phyloP scores from a whole-genome alignment of 2,888 invertebrate species.

The Sesamia inferens region DNA sequence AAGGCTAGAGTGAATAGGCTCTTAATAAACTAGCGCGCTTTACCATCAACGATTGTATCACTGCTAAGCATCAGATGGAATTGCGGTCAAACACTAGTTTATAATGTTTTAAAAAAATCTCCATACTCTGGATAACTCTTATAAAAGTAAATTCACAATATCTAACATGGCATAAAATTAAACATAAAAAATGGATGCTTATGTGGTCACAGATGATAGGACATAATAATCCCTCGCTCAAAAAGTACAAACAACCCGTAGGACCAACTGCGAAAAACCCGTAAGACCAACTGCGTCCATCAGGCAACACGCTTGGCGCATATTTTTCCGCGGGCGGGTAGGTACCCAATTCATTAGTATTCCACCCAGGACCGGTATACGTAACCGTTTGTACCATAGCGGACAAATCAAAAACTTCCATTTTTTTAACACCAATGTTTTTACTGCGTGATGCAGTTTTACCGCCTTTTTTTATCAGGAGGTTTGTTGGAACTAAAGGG shows the following conservation, averaged over 20 bases:
- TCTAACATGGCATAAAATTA: background rate
- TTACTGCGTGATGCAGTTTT: constrained; percentile 54
- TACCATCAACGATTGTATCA: too few relatives aligned
- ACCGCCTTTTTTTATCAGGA: constrained; percentile 45
- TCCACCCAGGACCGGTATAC: constrained; percentile 64
- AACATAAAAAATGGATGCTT: constrained; percentile 1
- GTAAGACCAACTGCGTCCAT: constrained; percentile 48
- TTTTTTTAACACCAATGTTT: constrained; percentile 43
- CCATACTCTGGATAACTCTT: background rate
- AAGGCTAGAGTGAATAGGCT: too few relatives aligned
- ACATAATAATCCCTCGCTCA: background rate
- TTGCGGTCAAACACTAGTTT: too few relatives aligned
- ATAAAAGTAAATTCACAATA: background rate
- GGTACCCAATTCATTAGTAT: constrained; percentile 78
- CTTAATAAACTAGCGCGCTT: too few relatives aligned
- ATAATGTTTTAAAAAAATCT: too few relatives aligned
- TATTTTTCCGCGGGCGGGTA: constrained; percentile 61
- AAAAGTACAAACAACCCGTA: constrained; percentile 15
- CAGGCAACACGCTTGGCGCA: constrained; percentile 53
- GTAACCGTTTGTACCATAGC: constrained; percentile 60
- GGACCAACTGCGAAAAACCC: constrained; percentile 25
- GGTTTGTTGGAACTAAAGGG: constrained; percentile 32
- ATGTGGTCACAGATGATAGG: constrained; percentile 3
- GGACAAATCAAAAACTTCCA: constrained; percentile 69
- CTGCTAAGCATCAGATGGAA: too few relatives aligned